Conservation (phyloP, 2,113 vertebrate species). For the Percina caprodes region DNA sequence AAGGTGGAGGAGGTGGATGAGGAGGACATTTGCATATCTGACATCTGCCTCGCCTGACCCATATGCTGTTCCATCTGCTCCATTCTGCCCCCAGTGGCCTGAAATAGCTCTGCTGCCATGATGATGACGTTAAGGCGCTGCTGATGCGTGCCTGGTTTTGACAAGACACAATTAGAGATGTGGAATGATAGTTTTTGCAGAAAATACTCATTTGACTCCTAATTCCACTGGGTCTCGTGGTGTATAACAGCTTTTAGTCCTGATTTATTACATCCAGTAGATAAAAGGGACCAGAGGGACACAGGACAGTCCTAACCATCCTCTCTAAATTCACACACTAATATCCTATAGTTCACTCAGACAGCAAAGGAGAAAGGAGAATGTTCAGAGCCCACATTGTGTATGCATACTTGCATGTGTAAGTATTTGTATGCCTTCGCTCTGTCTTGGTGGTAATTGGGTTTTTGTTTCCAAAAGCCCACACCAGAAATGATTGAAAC, state of each 20-base stretch:
- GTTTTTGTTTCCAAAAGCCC: slow-evolving; percentile 37
- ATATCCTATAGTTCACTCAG: slow-evolving; percentile 8
- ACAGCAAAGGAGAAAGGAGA: background rate
- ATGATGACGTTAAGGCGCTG: background rate
- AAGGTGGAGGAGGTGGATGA: slow-evolving; percentile 36
- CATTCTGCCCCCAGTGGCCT: slow-evolving; percentile 47
- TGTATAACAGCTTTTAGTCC: background rate
- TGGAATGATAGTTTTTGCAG: slow-evolving; percentile 12
- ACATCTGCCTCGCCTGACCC: slow-evolving; percentile 53
- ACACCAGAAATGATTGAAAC: slow-evolving; percentile 38
- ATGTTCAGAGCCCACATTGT: background rate
- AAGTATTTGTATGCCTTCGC: background rate
- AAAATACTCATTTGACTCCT: background rate
- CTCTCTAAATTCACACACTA: background rate
- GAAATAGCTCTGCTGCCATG: slow-evolving; percentile 63
- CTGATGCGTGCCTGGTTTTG: background rate
- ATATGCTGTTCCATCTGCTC: slow-evolving; percentile 49
- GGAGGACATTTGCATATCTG: slow-evolving; percentile 54
- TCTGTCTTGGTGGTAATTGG: slow-evolving; percentile 42
- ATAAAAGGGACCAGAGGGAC: slow-evolving; percentile 18
- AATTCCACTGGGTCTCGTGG: background rate
- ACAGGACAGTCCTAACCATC: background rate
- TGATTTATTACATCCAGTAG: slow-evolving; percentile 7
- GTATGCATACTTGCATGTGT: background rate
- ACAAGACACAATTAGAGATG: slow-evolving; percentile 27